Evolutionary conservation across 2,888 invertebrate species (phyloP).

Genomic region (Lysandra coridon): DNA sequence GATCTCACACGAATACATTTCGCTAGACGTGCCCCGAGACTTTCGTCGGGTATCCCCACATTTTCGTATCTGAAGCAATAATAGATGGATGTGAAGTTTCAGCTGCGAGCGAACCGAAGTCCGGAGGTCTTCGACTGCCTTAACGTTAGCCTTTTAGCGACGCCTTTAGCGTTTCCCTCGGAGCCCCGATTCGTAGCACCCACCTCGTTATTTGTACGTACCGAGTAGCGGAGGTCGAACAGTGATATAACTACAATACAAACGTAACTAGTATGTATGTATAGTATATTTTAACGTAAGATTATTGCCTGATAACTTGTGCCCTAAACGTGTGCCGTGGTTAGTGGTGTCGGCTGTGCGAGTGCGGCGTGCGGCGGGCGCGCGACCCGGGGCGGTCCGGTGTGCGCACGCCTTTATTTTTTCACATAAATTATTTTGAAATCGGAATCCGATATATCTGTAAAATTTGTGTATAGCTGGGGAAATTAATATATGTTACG

Average conservation of each 20-base stretch:
- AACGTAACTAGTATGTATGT: constrained; percentile 59
- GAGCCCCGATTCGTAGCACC: constrained; percentile 18
- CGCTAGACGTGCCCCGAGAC: constrained; percentile 39
- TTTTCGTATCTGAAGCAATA: constrained; percentile 67
- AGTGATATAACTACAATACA: constrained; percentile 68
- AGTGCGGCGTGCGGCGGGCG: constrained; percentile 42
- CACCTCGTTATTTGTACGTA: constrained; percentile 20
- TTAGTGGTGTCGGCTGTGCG: constrained; percentile 53
- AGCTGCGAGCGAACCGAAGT: constrained; percentile 50
- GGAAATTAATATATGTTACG: constrained; percentile 77
- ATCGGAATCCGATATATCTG: constrained; percentile 61
- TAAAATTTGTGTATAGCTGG: constrained; percentile 78
- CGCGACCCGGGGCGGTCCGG: constrained; percentile 44
- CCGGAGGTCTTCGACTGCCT: constrained; percentile 56
- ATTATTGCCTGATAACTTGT: constrained; percentile 68
- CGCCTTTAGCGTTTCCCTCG: constrained; percentile 32
- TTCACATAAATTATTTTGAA: constrained; percentile 56
- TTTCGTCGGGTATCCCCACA: constrained; percentile 61
- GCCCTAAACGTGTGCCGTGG: constrained; percentile 71
- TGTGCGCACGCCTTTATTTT: constrained; percentile 44
- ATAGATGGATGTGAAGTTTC: constrained; percentile 71
- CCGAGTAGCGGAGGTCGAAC: constrained; percentile 47
- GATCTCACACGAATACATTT: constrained; percentile 24
- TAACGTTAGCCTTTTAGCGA: constrained; percentile 43
- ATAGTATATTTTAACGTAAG: constrained; percentile 49